Base-by-base conservation (phyloP, 2,888 invertebrate species). In the Acleris emargana region DNA sequence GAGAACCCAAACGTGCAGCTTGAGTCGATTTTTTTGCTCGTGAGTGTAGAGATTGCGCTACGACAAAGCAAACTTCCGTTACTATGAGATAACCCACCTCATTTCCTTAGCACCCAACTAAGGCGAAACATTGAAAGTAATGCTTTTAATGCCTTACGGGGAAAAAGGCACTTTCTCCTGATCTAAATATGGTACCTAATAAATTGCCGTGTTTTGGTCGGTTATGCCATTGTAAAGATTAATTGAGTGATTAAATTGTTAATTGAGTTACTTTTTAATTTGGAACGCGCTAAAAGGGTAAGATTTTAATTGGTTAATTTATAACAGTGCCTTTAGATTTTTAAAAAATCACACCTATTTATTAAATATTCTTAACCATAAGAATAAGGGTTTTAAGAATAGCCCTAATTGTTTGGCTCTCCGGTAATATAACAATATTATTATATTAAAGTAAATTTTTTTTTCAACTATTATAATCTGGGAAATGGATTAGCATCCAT, bases 91-190 rank as follows among this genome's bases (percentile, higher is more conserved):
- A 64, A 64, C 43, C 57, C 62, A 49, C 49, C 62, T 62, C 62
- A 64, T 64, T 64, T 64, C 64, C 59, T 64, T 64, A 64, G 54
- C 53, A 60, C 28, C 64, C 64, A 50, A 64, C 64, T 64, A 64
- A 49, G 64, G 64, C 43, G 28, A 55, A 64, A 47, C 59, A 59
- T 60, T 55, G 64, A 64, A 64, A 60, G 59, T 64, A 64, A 60
- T 49, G 53, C 49, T 43, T 50, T 55, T 43, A 62, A 57, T 38
- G 54, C 64, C 64, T 54, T 59, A 64, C 53, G 49, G 58, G 53
- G 64, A 49, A 42, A 54, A 45, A 42, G 43, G 47, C 28, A 45
- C 64, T 64, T 64, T 64, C 64, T 28, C 64, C 62, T 7, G 50
- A 50, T 59, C 59, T 59, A 54, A 60, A 64, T 64, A 64, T 55